Evolutionary conservation across 2,113 vertebrate genomes (phyloP).

Genomic region (Morone saxatilis): DNA sequence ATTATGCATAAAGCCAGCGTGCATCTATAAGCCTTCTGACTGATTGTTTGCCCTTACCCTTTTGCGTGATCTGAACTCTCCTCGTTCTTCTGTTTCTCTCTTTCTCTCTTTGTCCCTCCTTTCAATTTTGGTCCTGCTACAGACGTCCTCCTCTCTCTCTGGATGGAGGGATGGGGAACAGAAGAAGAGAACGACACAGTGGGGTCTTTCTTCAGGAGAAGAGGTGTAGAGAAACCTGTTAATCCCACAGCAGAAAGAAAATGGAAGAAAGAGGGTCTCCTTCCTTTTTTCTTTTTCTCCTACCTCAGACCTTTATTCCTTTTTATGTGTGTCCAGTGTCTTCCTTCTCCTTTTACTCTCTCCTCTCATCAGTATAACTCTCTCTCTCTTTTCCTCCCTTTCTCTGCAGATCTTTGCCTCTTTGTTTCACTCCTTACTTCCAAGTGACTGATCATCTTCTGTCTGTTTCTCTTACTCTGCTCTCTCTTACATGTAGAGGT

Average conservation of each 20-base stretch:
- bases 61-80: conserved; percentile 49
- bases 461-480: not conserved
- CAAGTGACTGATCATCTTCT: not conserved
- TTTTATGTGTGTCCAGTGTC: not conserved
- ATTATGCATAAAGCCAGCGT: conserved; percentile 56
- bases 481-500: conserved; percentile 13
- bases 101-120: conserved; percentile 1
- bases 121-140: not conserved
- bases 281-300: not conserved
- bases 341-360: not conserved
- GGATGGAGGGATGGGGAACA: conserved; percentile 21
- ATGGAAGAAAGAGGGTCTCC: not conserved
- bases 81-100: conserved; percentile 22
- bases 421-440: not conserved
- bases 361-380: not conserved
- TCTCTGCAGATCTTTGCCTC: not conserved
- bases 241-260: not conserved
- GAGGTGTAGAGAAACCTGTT: conserved; percentile 3
- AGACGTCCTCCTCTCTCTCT: conserved; percentile 5
- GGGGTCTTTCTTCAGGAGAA: not conserved
- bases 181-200: not conserved
- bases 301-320: not conserved
- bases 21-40: conserved; percentile 26
- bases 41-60: conserved; percentile 40
- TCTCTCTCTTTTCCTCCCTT: not conserved